Evolutionary conservation across 2,113 vertebrate species (phyloP), one percentile per base, ranked within the genome.

Genomic region (Petaurus breviceps): DNA sequence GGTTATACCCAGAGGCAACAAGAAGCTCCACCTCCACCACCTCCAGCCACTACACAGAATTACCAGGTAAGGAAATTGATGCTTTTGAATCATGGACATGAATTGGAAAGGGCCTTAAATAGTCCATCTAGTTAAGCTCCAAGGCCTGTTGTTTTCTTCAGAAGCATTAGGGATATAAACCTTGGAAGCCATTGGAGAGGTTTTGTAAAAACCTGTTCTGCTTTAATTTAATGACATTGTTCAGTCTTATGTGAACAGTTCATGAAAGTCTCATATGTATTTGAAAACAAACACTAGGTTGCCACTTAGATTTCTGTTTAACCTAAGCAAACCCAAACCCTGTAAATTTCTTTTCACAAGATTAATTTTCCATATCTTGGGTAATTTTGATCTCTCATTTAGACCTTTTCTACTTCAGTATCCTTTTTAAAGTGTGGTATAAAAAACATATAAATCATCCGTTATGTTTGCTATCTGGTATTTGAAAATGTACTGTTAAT

Each of bases 31-130:
- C 99, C 99, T 0, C 99, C 99, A 0, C 99, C 99, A 0, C 99
- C 99, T 8, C 99, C 99, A 0, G 99, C 99, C 98, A 99, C 99
- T 93, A 99, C 99, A 0, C 99, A 99, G 97, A 99, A 99, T 97
- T 99, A 99, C 98, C 99, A 99, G 99, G 99, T 99, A 98, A 98
- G 94, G 96, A 94, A 95, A 93, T 26, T 43, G 1, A 77, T 94
- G 1, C 24, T 51, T 46, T 95, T 47, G 68, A 84, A 84, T 84
- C n/a, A 43, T 84, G 19, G 31, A 84, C 68, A 84, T 43, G n/a
- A 84, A 43, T 84, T n/a, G n/a, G 68, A 43, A 43, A 43, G 19
- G 68, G n/a, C 19, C 68, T 84, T 84, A 43, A 43, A 43, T 8
- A 84, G n/a, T 4, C 43, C n/a, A 84, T 8, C n/a, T 84, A 84